Evolutionary conservation across 2,888 invertebrate genomes (phyloP), one percentile per base, ranked within the genome.

Genomic region (Netelia melanura): DNA sequence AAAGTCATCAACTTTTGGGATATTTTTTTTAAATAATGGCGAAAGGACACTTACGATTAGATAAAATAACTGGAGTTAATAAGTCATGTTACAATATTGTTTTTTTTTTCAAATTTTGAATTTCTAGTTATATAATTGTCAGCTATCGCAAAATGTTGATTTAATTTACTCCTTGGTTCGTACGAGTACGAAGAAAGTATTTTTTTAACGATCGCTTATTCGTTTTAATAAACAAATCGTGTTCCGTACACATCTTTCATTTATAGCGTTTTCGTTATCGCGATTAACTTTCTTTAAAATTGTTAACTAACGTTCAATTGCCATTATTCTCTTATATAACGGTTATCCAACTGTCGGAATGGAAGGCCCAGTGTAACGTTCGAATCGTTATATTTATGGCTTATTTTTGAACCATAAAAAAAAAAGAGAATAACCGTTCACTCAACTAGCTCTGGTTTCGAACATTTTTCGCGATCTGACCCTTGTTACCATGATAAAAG

Each of bases 341-440:
- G 64, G 21, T 76, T 76, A 56, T 54, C 43, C 65, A 76, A 65
- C 43, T 38, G 14, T 64, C 17, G 48, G 17, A 65, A 14, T 21
- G 14, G 38, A 11, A 1, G 2, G 10, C 52, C 14, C 14, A 2
- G 5, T 11, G 48, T 11, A 48, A 61, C 44, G 54, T 54, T 54
- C 8, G 10, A 44, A 67, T 68, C 67, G 67, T 77, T 58, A 77
- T 58, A 68, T 56, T 76, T 76, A 76, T 54, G 58, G 56, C 44
- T n/a, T 52, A 67, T 58, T 58, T 68, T 56, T 23, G 14, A 58
- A 58, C 17, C n/a, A 52, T 61, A 67, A 67, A 38, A 38, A 67
- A 38, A 43, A 58, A 5, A 21, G 21, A 21, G 38, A 25, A 77
- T 68, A 56, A 48, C 52, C 68, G 48, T 43, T 68, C 58, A 68